Conservation (phyloP, 2,888 invertebrate genomes). For the Lymantria monacha region DNA sequence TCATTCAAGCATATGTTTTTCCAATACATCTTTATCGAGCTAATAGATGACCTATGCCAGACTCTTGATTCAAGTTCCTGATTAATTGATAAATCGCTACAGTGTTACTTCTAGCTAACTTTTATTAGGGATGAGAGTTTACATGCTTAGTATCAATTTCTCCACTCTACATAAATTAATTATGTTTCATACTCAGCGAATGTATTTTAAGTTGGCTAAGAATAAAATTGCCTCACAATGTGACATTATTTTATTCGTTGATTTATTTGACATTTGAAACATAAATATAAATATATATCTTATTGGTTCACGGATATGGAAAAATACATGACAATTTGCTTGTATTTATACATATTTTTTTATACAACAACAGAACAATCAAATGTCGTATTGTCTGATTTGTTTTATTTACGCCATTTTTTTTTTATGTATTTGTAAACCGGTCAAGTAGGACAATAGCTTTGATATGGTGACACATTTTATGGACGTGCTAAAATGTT, state of each 20-base stretch:
- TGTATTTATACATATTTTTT: conserved; percentile 30
- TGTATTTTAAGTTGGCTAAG: too few relatives aligned
- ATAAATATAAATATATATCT: conserved; percentile 19
- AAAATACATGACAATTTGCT: conserved; percentile 32
- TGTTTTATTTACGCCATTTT: conserved; percentile 16
- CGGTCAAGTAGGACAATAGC: conserved; percentile 6
- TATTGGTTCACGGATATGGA: conserved; percentile 25
- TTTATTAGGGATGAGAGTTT: too few relatives aligned
- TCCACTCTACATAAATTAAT: too few relatives aligned
- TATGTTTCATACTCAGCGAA: too few relatives aligned
- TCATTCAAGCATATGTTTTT: too few relatives aligned
- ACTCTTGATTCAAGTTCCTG: too few relatives aligned
- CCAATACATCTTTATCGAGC: too few relatives aligned
- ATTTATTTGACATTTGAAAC: conserved; percentile 31
- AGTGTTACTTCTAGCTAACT: too few relatives aligned
- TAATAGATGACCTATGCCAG: too few relatives aligned
- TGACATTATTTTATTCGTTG: conserved; percentile 7
- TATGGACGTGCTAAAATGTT: conserved; percentile 49
- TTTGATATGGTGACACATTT: conserved; percentile 36
- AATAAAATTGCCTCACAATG: conserved; percentile 2
- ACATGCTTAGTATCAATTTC: too few relatives aligned
- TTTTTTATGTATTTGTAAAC: conserved; percentile 9
- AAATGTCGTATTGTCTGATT: conserved; percentile 13
- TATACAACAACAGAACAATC: conserved; percentile 23
- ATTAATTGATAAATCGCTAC: too few relatives aligned